Percentiles rank a stretch among this genome's conserved stretches.
phyloP scores from a whole-genome alignment of 2,113 vertebrate species.

The Dunckerocampus dactyliophorus region DNA sequence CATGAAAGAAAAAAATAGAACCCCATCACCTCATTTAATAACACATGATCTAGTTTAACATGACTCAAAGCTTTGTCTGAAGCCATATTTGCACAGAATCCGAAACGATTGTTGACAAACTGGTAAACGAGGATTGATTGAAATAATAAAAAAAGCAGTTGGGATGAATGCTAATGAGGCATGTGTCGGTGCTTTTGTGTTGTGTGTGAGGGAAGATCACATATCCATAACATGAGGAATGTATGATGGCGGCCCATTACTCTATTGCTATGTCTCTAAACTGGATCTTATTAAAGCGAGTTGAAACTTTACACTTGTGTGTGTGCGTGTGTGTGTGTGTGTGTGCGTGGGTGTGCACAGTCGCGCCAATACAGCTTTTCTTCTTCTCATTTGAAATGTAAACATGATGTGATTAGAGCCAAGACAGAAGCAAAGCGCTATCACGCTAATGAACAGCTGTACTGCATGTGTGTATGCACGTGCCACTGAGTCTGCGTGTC shows the following conservation, averaged over 20 bases:
- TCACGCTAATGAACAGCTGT: conserved; percentile 69
- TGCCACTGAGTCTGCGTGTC: conserved; percentile 32
- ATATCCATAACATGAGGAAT: conserved; percentile 4
- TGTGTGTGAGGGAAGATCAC: no score
- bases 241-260: neutral
- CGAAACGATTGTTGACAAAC: neutral
- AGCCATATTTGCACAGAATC: conserved; percentile 15
- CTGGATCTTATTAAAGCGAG: conserved; percentile 43
- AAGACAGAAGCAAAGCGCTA: conserved; percentile 51
- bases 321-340: conserved; percentile 12
- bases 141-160: neutral
- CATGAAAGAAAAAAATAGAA: no score
- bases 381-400: conserved; percentile 58
- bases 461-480: conserved; percentile 28
- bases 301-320: conserved; percentile 30
- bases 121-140: conserved; percentile 1
- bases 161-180: conserved; percentile 21
- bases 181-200: neutral
- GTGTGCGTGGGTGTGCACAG: neutral
- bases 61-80: conserved; percentile 41
- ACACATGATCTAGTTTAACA: conserved; percentile 18
- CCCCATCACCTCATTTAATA: conserved; percentile 11
- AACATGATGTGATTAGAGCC: conserved; percentile 62
- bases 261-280: conserved; percentile 12
- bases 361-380: conserved; percentile 23